Evolutionary conservation across 2,888 invertebrate species (phyloP), one percentile per base, ranked within the genome.

Genomic region (Trichacis sp.): DNA sequence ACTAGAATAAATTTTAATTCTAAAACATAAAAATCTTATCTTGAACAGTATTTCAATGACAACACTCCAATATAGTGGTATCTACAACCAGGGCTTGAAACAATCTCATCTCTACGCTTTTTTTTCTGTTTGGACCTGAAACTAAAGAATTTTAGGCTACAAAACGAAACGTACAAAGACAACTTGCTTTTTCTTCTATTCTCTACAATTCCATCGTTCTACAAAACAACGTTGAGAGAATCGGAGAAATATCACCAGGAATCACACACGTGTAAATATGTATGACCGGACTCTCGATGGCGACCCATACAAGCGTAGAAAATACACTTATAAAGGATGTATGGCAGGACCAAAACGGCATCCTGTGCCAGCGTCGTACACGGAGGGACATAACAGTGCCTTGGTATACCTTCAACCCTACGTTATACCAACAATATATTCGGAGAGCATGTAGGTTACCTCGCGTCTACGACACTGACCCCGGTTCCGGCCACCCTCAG

Each of bases 391-490:
- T 36, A 45, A 20, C 45, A 15, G 11, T 46, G 53, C 14, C 33
- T 45, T 53, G 43, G 53, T 15, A 12, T 38, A n/a, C 20, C 9
- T 24, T 45, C 50, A 20, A 43, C 36, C 59, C 14, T 45, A 30
- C 30, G 73, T 71, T 75, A 74, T 70, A 69, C 71, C 67, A 69
- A 73, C 72, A 64, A 76, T 77, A 77, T 75, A 77, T 76, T 76
- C 71, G 67, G 73, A 64, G 69, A 69, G 72, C 76, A 75, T 74
- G 74, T 74, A 74, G 73, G 73, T 68, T 70, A 71, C 69, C 68
- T 57, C 46, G 55, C 52, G 20, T 53, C 24, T 24, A 24, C 24
- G 24, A 24, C 24, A 24, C 24, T 24, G 24, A 24, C 24, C 69
- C 56, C 18, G 20, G 36, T 24, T 42, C 51, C 46, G 14, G 56